Conservation (phyloP, 2,113 vertebrate species). For the Ciconia maguari region DNA sequence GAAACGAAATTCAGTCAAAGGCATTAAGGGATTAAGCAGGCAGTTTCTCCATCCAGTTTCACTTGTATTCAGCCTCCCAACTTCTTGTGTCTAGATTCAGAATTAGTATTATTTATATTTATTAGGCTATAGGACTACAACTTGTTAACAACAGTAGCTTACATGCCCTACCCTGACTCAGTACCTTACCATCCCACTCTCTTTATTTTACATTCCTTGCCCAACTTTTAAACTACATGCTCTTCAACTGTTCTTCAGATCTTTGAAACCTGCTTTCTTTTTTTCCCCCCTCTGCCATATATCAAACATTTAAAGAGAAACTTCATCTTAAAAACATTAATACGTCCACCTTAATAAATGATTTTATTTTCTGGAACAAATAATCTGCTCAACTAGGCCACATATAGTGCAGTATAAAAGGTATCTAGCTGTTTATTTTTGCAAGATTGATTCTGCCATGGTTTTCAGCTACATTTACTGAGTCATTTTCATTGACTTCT, state of each 20-base stretch:
- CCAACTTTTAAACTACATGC: neutral
- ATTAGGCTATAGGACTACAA: neutral
- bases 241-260: neutral
- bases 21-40: neutral
- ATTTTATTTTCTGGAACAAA: neutral
- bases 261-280: neutral
- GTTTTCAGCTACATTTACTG: neutral
- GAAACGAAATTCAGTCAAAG: neutral
- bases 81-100: neutral
- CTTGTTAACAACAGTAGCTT: neutral
- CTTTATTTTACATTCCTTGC: neutral
- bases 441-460: neutral
- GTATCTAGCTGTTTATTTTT: neutral
- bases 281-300: neutral
- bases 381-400: neutral
- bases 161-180: neutral
- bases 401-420: neutral
- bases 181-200: neutral
- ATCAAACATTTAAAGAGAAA: neutral
- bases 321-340: neutral
- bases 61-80: neutral
- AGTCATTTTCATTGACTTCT: neutral
- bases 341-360: neutral
- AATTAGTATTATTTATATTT: neutral
- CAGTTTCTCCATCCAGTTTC: neutral